Conservation (phyloP, 1,140 invertebrate species). For the Panonychus citri region DNA sequence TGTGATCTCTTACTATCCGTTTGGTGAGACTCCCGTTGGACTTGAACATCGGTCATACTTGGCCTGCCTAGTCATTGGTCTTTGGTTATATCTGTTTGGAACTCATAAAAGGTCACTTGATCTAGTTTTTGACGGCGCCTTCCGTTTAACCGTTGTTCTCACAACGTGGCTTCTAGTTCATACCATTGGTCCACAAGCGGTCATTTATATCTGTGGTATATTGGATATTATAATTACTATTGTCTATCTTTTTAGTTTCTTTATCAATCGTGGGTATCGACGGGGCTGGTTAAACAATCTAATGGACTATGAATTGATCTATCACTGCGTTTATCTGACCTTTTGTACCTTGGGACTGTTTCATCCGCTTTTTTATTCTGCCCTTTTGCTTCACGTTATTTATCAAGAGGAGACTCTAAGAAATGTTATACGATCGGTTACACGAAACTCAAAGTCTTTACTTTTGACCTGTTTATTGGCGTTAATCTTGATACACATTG, state of each 20-base stretch:
- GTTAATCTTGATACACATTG: constrained; percentile 92
- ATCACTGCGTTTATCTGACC: constrained; percentile 68
- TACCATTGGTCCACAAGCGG: constrained; percentile 69
- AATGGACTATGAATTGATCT: constrained; percentile 72
- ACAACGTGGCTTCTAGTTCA: constrained; percentile 66
- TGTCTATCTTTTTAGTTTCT: constrained; percentile 86
- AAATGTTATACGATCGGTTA: constrained; percentile 88
- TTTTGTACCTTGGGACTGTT: constrained; percentile 78
- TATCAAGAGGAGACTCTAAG: constrained; percentile 92
- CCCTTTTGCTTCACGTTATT: constrained; percentile 87
- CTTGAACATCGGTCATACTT: background rate
- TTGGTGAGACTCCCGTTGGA: constrained; percentile 21
- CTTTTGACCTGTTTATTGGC: constrained; percentile 88
- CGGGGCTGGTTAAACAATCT: constrained; percentile 49
- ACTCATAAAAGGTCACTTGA: background rate
- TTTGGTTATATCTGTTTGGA: background rate
- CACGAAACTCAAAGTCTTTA: constrained; percentile 89
- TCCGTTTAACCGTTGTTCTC: background rate
- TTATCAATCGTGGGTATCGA: constrained; percentile 77
- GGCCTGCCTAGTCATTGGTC: background rate
- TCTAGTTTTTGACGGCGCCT: background rate
- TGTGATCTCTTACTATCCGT: constrained; percentile 92
- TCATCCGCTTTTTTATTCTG: constrained; percentile 93
- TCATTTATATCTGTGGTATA: constrained; percentile 55
- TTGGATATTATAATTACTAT: constrained; percentile 72